Conservation (phyloP, 1,140 invertebrate species). For the Chrysoperla carnea region DNA sequence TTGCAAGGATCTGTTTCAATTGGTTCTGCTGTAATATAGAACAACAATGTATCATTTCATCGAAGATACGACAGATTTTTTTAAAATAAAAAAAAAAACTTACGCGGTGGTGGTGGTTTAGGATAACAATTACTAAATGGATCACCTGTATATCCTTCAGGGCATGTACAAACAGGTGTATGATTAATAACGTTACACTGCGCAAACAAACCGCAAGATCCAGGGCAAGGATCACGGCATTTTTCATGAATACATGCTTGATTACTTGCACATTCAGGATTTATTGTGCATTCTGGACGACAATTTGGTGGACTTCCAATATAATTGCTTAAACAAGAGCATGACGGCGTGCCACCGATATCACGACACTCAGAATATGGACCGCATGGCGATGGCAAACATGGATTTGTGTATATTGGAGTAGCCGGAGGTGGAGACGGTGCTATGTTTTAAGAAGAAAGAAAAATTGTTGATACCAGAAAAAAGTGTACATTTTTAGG, state of each 20-base stretch:
- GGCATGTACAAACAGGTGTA: conserved; percentile 43
- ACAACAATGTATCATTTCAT: not conserved
- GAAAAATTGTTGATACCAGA: conserved; percentile 20
- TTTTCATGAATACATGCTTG: conserved; percentile 49
- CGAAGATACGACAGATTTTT: too few species aligned
- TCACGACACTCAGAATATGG: conserved; percentile 41
- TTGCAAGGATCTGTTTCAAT: conserved; percentile 30
- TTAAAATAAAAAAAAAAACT: not conserved
- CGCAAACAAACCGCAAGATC: conserved; percentile 42
- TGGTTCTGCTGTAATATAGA: conserved; percentile 11
- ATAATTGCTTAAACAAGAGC: conserved; percentile 43
- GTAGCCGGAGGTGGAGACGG: conserved; percentile 9
- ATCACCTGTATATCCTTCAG: conserved; percentile 43
- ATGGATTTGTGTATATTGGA: conserved; percentile 30
- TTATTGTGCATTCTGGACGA: conserved; percentile 45
- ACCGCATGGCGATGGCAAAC: conserved; percentile 49
- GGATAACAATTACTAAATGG: conserved; percentile 37
- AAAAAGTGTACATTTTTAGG: conserved; percentile 14
- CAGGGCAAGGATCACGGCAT: conserved; percentile 47
- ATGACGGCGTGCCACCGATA: conserved; percentile 36
- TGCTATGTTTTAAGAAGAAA: conserved; percentile 15
- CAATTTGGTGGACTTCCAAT: conserved; percentile 48
- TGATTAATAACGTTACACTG: conserved; percentile 46
- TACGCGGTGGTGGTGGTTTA: conserved; percentile 20
- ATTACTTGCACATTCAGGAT: conserved; percentile 45